Evolutionary conservation across 2,888 invertebrate species (phyloP), one percentile per base, ranked within the genome.

Genomic region (Hydriomena furcata): DNA sequence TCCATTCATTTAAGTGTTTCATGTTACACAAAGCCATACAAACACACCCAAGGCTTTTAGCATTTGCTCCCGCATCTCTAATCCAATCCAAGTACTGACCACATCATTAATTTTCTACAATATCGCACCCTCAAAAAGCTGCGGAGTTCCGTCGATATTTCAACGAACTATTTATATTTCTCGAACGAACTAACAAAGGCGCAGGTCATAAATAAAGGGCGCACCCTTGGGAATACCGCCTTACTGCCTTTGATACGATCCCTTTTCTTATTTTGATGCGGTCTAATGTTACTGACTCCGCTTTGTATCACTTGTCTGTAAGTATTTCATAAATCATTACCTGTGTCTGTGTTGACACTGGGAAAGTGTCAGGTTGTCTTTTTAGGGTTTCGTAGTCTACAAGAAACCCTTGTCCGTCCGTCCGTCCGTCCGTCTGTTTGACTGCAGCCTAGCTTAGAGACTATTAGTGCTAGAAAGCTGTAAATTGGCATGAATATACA

Each of bases 81-180:
- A 87, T 84, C 83, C 84, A 85, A 88, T 87, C 73, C 76, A 64
- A 80, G 79, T 79, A 66, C 81, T 89, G 89, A 89, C 89, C 89
- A 87, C 84, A 80, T 88, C 90, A 90, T 90, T 89, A 89, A 89
- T 90, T 89, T 82, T 76, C 79, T 73, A 82, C 87, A 81, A 85
- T 84, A 84, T 83, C 78, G 73, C 85, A 78, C 88, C 87, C 88
- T 79, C 82, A 78, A 77, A 82, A 84, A 79, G 80, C 82, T 71
- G 71, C 71, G 70, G 68, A 71, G 75, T 70, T 70, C 71, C 73
- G 76, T 71, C 82, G 80, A 84, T 86, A 84, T 86, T 87, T 87
- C 84, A 82, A 75, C 81, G 76, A 82, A 88, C 89, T 89, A 88
- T 90, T 89, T 90, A 89, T 90, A 88, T 85, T 87, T 87, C 81